Conservation (phyloP, 2,888 invertebrate genomes). For the Ligdia adustata region DNA sequence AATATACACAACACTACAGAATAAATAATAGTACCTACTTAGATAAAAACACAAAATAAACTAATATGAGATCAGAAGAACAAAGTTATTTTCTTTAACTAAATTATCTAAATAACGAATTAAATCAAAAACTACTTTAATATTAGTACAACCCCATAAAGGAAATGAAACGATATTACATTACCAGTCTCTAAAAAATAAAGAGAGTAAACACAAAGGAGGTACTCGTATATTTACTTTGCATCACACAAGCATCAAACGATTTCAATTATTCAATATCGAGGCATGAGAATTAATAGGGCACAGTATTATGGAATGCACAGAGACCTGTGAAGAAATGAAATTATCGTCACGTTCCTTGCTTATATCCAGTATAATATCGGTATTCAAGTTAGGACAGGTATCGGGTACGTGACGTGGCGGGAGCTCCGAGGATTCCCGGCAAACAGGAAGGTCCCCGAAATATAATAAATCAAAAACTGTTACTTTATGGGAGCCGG, state of each 20-base stretch:
- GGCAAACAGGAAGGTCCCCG: conserved; percentile 37
- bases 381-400: conserved; percentile 38
- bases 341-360: conserved; percentile 32
- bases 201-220: not conserved
- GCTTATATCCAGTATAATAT: conserved; percentile 36
- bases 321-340: conserved; percentile 24
- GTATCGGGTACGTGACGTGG: conserved; percentile 54
- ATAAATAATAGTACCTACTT: too few species aligned
- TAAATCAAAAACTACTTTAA: too few species aligned
- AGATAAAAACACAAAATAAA: too few species aligned
- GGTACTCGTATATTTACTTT: too few species aligned
- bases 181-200: too few species aligned
- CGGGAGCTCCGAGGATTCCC: conserved; percentile 47
- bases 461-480: conserved; percentile 48
- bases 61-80: too few species aligned
- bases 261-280: conserved; percentile 21
- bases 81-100: too few species aligned
- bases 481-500: conserved; percentile 38
- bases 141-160: too few species aligned
- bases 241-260: not conserved
- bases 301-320: conserved; percentile 22
- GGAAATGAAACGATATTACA: too few species aligned
- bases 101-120: too few species aligned
- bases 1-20: too few species aligned
- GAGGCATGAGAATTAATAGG: conserved; percentile 15